Evolutionary conservation across 2,797 vertebrate species (phyloP).

Genomic region (Chelon labrosus): DNA sequence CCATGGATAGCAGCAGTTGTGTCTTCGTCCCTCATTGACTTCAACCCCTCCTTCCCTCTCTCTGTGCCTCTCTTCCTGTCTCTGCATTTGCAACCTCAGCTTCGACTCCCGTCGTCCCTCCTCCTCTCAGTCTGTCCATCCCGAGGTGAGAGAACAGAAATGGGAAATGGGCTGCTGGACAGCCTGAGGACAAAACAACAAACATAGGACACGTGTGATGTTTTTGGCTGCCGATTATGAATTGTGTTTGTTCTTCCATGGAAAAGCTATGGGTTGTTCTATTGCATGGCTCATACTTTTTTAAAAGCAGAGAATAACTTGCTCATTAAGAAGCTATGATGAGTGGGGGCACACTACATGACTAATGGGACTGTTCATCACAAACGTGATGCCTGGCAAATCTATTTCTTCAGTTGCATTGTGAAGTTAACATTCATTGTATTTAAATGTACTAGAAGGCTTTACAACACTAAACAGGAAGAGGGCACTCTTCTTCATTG

Average conservation of each 20-base stretch:
- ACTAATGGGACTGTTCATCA: constrained; percentile 1
- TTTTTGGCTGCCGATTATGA: constrained; percentile 8
- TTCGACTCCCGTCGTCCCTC: constrained; percentile 81
- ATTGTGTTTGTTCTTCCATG: neutral
- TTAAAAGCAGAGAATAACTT: neutral
- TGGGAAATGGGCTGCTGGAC: constrained; percentile 84
- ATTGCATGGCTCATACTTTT: constrained; percentile 21
- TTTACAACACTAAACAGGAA: constrained; percentile 4
- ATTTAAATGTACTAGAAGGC: neutral
- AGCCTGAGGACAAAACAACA: constrained; percentile 76
- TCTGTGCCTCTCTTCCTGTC: constrained; percentile 41
- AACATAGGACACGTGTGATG: constrained; percentile 30
- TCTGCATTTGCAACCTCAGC: constrained; percentile 71
- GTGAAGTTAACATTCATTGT: neutral
- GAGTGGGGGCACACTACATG: neutral
- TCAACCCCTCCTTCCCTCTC: constrained; percentile 38
- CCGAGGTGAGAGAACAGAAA: constrained; percentile 85
- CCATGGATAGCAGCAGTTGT: constrained; percentile 75
- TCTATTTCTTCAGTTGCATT: too few relatives aligned
- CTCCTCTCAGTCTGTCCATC: constrained; percentile 84
- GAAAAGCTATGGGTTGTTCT: neutral
- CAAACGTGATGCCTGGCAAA: neutral
- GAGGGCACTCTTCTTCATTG: constrained; percentile 30
- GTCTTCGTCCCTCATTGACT: constrained; percentile 68
- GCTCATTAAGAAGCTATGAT: neutral